Base-by-base conservation (phyloP, 2,113 vertebrate species). In the Rhagologus leucostigma region DNA sequence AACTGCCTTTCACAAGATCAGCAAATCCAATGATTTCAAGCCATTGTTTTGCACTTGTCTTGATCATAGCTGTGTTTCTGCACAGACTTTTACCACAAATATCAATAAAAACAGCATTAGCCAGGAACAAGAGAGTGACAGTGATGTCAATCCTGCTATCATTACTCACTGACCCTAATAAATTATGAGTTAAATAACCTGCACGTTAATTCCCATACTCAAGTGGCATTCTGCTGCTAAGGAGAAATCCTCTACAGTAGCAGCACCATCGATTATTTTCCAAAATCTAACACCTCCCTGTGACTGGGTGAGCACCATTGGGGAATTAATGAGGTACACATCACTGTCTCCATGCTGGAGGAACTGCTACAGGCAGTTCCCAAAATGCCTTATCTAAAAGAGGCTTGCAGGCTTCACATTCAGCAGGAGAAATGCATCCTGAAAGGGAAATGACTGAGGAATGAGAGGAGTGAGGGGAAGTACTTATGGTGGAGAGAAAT, bases 241-340 rank as follows among this genome's bases (percentile, higher is more conserved):
- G 16, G 35, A 87, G 77, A 69, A 67, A 83, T 42, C 29, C 41
- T 60, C 68, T 30, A 57, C 21, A 60, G 64, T 35, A 80, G 24
- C 39, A 83, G 11, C 35, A 80, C 5, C 29, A 77, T 2, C 42
- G 37, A 63, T 73, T 64, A 68, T 6, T 1, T 35, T 35, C 50
- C 55, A 79, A 49, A 83, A 90, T 21, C 35, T 13, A 90, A 39
- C 32, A 35, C 29, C 27, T 77, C 23, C 37, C 26, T 35, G 19
- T 0, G 1, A 74, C 4, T 4, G 0, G 33, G 32, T 29, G 37
- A 94, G 59, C 2, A 3, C 67, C 9, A 4, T 2, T 22, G 20
- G 37, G 23, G 77, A 73, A 76, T 39, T 26, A 57, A 65, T 29
- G 42, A 53, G 26, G 37, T 26, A 49, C 6, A 2, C 32, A 60